Evolutionary conservation across 2,888 invertebrate genomes (phyloP).

Genomic region (Cheilosia vernalis): DNA sequence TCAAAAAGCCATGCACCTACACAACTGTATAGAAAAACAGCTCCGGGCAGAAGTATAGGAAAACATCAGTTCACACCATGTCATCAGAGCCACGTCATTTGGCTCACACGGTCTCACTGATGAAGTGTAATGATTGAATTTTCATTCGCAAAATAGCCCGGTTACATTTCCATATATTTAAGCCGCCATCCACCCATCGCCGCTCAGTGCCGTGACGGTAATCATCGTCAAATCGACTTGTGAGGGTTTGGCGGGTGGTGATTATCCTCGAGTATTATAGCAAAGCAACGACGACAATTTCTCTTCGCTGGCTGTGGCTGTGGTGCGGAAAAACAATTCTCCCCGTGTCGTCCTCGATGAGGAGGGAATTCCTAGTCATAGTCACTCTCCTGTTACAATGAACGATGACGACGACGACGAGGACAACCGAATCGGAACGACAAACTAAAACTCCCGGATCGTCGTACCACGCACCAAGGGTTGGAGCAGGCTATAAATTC

Average conservation of each 20-base stretch:
- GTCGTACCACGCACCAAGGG: constrained; percentile 23
- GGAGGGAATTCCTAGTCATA: constrained; percentile 44
- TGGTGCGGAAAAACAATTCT: constrained; percentile 49
- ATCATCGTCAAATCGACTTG: constrained; percentile 73
- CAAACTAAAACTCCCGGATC: constrained; percentile 59
- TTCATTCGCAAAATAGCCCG: constrained; percentile 74
- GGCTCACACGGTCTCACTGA: constrained; percentile 67
- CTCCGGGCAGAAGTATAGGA: constrained; percentile 22
- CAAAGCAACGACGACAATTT: constrained; percentile 32
- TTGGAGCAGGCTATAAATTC: constrained; percentile 70
- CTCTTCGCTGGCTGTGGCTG: constrained; percentile 26
- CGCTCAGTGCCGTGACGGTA: constrained; percentile 48
- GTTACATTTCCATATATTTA: constrained; percentile 75
- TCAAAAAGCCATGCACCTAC: constrained; percentile 10
- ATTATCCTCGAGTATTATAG: constrained; percentile 74
- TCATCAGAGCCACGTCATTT: constrained; percentile 55
- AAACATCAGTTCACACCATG: constrained; percentile 38
- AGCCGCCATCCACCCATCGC: constrained; percentile 46
- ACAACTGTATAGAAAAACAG: constrained; percentile 19
- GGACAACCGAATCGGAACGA: constrained; percentile 58
- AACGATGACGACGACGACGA: not conserved
- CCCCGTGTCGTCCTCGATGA: constrained; percentile 28
- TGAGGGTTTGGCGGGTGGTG: constrained; percentile 70
- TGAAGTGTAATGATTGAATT: constrained; percentile 75
- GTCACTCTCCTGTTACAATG: constrained; percentile 49